Conservation (phyloP, 2,113 vertebrate genomes). For the Pleuronectes platessa region DNA sequence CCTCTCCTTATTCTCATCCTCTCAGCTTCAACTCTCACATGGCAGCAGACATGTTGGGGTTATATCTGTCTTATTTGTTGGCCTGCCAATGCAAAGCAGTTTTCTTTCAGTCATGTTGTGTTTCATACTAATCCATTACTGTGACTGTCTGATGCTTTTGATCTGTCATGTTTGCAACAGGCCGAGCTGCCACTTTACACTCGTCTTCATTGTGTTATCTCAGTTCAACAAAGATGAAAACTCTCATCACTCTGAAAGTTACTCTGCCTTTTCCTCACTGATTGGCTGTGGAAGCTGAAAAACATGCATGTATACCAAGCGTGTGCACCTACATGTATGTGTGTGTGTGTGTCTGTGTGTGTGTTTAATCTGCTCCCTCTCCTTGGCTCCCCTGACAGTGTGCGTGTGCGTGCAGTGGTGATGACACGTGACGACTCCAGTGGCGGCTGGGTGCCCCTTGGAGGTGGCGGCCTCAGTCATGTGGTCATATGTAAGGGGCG, state of each 20-base stretch:
- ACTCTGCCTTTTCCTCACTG: neutral
- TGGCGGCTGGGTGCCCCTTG: constrained; percentile 93
- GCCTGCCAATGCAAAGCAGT: too few relatives aligned
- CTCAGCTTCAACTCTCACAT: neutral
- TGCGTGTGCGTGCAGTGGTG: constrained; percentile 94
- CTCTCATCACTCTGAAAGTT: neutral
- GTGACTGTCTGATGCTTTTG: neutral
- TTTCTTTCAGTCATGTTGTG: too few relatives aligned
- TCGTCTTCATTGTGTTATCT: constrained; percentile 9
- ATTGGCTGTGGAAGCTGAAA: neutral
- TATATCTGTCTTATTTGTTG: too few relatives aligned
- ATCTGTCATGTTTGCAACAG: constrained; percentile 17
- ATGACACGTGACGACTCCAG: constrained; percentile 96
- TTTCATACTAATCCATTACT: neutral
- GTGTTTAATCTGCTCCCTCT: constrained; percentile 45
- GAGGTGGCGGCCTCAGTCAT: constrained; percentile 92
- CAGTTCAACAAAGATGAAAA: constrained; percentile 4
- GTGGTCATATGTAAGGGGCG: constrained; percentile 90
- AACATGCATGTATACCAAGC: neutral
- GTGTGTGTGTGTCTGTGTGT: constrained; percentile 2
- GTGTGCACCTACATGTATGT: neutral
- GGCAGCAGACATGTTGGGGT: neutral
- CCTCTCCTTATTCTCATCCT: constrained; percentile 23
- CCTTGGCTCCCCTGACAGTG: constrained; percentile 74
- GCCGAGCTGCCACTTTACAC: neutral